Evolutionary conservation across 2,888 invertebrate genomes (phyloP), one percentile per base, ranked within the genome.

Genomic region (Cantharis flavilabris): DNA sequence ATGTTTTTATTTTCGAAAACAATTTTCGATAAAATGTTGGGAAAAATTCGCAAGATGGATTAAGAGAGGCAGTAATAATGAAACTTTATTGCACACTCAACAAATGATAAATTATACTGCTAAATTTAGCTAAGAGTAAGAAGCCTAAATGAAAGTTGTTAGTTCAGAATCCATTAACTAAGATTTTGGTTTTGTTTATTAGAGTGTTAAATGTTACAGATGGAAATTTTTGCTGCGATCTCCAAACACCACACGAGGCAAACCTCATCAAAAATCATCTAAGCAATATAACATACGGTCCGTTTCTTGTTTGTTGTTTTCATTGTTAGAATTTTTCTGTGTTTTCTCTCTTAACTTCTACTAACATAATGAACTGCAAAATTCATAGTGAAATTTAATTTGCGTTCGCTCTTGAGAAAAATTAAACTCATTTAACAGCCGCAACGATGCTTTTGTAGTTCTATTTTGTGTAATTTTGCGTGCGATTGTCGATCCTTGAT

Each of bases 221-320:
- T 95, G 94, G 94, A 89, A 95, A 94, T 91, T 95, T 95, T 92
- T 95, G 95, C 93, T 95, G 95, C 91, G 95, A 94, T 89, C 92
- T 95, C 90, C 93, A 92, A 87, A 92, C 94, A 87, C 95, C 95
- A 87, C 93, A 93, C 90, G 94, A 94, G 89, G 91, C 92, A 89
- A 92, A 92, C 87, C 90, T 90, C 89, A 91, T 91, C 90, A 88
- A 26, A 13, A 70, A 70, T 82, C 84, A 83, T 70, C 90, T 90
- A 80, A 90, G 90, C 85, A 90, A 90, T 89, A 91, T 91, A 90
- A 90, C 90, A 85, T 91, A 91, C 87, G 92, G 92, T 91, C 91
- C 90, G 91, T 91, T 85, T 77, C 80, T 76, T 82, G 81, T 84
- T 81, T 81, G 76, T 81, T 75, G 81, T 85, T 85, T 83, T 69